Base-by-base conservation (phyloP, 2,888 invertebrate species). In the Rhimphoctona megacephalus region DNA sequence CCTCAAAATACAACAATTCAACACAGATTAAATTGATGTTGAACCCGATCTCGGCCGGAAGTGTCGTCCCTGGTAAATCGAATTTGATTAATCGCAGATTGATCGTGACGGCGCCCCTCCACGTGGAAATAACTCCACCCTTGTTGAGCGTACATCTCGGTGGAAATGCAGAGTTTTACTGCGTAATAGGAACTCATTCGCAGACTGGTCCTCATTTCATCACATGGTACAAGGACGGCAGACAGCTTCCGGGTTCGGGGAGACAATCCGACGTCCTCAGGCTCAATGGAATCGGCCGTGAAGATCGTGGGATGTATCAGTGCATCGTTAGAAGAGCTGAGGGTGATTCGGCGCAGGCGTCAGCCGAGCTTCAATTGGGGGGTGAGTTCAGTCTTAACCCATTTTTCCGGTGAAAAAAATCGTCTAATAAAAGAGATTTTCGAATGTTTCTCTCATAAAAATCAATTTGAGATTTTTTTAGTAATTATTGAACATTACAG, bases 251-350 rank as follows among this genome's bases (percentile, higher is more conserved):
- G 0, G 96, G 96, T 81, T 96, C 96, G 8, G 96, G 96, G 9
- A 95, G 97, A 88, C 96, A 96, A 86, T 95, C 96, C 70, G 97
- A 97, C 90, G 95, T 96, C 54, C 92, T 97, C 78, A 95, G 96
- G 77, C 95, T 97, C 89, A 96, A 96, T 88, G 96, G 96, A 83
- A 97, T 97, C 64, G 96, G 96, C 57, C 95, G 97, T 78, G 97
- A 97, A 91, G 97, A 97, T 92, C 95, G 96, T 85, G 97, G 97
- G 90, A 97, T 97, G 96, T 97, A 97, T 93, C 97, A 97, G 93
- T 97, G 97, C 93, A 95, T 97, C 87, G 97, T 96, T 9, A 94
- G 97, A 86, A 95, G 97, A 88, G 95, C 96, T 49, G 97, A 97
- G 92, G 97, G 97, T 22, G 97, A 97, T 91, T 97, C 97, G 3